phyloP scores from a whole-genome alignment of 2,888 invertebrate genomes.

The Conomelus anceps region DNA sequence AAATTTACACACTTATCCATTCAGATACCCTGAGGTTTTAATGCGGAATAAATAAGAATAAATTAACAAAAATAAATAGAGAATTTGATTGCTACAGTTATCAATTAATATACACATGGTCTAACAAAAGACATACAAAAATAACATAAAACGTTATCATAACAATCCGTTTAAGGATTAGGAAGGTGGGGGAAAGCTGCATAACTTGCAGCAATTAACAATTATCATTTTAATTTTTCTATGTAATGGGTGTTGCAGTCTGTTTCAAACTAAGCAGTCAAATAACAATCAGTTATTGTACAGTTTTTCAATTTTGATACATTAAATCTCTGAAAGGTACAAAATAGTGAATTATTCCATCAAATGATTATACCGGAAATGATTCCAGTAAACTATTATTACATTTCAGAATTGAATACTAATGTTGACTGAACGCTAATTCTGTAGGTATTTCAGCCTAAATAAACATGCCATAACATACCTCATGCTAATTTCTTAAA shows the following conservation, averaged over 20 bases:
- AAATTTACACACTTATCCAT: neutral
- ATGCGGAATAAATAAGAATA: neutral
- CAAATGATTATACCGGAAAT: no score
- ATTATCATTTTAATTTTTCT: neutral
- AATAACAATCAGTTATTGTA: neutral
- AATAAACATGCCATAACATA: neutral
- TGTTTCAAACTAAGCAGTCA: neutral
- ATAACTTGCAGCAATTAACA: neutral
- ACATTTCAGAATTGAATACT: neutral
- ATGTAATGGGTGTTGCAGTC: neutral
- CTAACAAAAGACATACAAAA: constrained; percentile 7
- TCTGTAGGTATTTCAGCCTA: neutral
- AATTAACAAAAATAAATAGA: neutral
- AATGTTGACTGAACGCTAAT: neutral
- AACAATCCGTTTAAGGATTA: neutral
- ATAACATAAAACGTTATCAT: constrained; percentile 13
- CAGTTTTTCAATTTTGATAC: no score
- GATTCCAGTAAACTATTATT: neutral
- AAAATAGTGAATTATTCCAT: no score
- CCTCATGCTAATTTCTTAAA: neutral
- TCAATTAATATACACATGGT: neutral
- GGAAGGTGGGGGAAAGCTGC: neutral
- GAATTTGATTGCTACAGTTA: neutral
- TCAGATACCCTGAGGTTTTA: neutral
- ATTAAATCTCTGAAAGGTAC: no score